A percentile compares a stretch with the other conserved stretches of the same genome.
phyloP scores from a whole-genome alignment of 2,797 vertebrate genomes.

The Craterocephalus amniculus region DNA sequence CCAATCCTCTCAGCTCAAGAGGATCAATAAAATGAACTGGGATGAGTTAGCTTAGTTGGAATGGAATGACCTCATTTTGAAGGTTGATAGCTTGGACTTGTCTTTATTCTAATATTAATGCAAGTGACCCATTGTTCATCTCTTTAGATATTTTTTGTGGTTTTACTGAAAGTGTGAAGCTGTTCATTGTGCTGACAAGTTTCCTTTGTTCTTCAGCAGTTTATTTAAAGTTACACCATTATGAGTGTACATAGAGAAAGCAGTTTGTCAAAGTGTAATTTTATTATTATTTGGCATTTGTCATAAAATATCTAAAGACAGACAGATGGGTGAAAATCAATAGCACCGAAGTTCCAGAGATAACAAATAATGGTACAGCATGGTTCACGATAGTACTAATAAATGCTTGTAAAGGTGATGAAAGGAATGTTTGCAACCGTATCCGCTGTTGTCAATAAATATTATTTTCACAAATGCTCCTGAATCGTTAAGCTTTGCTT shows the following conservation, averaged over 20 bases:
- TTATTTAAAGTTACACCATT: slow-evolving; percentile 54
- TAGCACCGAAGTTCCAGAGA: slow-evolving; percentile 75
- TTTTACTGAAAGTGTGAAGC: background rate
- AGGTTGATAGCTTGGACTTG: slow-evolving; percentile 1
- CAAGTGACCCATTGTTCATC: background rate
- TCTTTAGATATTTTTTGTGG: background rate
- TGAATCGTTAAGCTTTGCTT: slow-evolving; percentile 19
- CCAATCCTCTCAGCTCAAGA: background rate
- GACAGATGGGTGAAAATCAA: slow-evolving; percentile 63
- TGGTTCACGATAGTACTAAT: background rate
- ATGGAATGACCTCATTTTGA: background rate
- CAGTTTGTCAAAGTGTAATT: slow-evolving; percentile 23
- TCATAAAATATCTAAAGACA: slow-evolving; percentile 54
- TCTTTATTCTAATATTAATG: background rate
- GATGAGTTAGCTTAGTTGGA: background rate
- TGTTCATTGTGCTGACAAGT: background rate
- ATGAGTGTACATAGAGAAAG: slow-evolving; percentile 45
- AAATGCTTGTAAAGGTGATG: slow-evolving; percentile 7
- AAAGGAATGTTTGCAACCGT: slow-evolving; percentile 21
- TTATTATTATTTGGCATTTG: slow-evolving; percentile 80
- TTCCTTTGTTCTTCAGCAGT: slow-evolving; percentile 22
- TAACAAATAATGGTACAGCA: slow-evolving; percentile 23
- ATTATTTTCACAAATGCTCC: slow-evolving; percentile 42
- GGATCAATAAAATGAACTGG: no score
- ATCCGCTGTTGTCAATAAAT: slow-evolving; percentile 65